Evolutionary conservation across 2,113 vertebrate genomes (phyloP).

Genomic region (Mandrillus leucophaeus): DNA sequence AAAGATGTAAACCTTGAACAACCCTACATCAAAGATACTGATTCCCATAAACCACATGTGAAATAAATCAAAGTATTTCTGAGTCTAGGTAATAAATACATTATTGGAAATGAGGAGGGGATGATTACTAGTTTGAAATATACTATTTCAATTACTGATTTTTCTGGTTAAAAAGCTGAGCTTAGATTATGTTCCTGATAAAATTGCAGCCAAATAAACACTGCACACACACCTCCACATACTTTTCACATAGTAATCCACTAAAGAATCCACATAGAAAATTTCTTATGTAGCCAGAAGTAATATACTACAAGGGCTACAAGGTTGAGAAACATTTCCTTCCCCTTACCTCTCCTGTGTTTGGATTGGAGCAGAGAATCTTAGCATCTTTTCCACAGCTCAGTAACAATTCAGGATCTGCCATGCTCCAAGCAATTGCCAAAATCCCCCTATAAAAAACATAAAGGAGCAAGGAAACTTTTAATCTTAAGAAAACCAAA

Average conservation of each 20-base stretch:
- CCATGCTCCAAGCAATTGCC: slow-evolving; percentile 95
- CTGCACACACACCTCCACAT: neutral
- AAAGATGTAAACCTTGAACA: neutral
- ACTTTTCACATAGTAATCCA: neutral
- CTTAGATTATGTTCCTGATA: slow-evolving; percentile 9
- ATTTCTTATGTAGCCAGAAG: neutral
- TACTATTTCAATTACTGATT: neutral
- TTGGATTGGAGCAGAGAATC: slow-evolving; percentile 98
- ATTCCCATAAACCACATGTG: neutral
- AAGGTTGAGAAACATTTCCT: neutral
- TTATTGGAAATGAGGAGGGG: neutral
- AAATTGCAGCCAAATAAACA: neutral
- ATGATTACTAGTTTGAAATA: neutral
- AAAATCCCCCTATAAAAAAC: slow-evolving; percentile 89
- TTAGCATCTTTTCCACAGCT: slow-evolving; percentile 97
- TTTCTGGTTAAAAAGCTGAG: slow-evolving; percentile 26
- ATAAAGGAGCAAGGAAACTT: neutral
- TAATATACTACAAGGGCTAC: neutral
- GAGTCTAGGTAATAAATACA: neutral
- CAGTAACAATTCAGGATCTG: slow-evolving; percentile 94
- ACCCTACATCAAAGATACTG: neutral
- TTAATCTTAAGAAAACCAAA: neutral
- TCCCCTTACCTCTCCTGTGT: slow-evolving; percentile 92
- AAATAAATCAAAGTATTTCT: slow-evolving; percentile 33
- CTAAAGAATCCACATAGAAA: slow-evolving; percentile 3